These are phyloP conservation scores for Lumbricus terrestris DNA, from an alignment of 2,888 invertebrate genomes.

Conservation along the genomic window DNA sequence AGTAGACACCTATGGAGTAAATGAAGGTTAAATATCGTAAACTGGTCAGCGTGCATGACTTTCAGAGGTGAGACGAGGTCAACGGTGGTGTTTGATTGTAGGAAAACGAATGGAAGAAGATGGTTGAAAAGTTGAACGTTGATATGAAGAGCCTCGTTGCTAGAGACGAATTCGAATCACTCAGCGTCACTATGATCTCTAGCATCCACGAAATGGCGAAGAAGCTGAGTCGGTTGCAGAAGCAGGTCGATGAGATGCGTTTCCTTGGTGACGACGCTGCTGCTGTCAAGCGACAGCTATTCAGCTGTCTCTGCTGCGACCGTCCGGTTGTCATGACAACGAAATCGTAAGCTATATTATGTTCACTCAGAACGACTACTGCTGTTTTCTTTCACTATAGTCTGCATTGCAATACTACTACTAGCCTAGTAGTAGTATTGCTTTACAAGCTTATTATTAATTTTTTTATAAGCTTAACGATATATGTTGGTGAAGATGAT, in stretches of 20 bases:
- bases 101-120: not conserved
- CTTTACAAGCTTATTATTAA: no score
- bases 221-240: not conserved
- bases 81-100: not conserved
- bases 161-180: not conserved
- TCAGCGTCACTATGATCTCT: not conserved
- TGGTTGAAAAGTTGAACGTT: not conserved
- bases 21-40: no score
- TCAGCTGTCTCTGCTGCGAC: not conserved
- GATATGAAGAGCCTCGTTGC: not conserved
- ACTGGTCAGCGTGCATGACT: no score
- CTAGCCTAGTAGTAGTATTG: no score
- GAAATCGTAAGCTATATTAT: not conserved
- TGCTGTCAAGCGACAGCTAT: not conserved
- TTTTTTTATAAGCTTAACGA: no score
- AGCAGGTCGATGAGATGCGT: not conserved
- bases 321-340: not conserved
- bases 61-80: no score
- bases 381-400: no score
- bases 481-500: no score
- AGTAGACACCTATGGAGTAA: no score
- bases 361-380: no score
- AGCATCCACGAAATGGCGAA: not conserved
- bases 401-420: no score
- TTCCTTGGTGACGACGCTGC: not conserved